These are phyloP conservation scores for Hepsetus odoe DNA, from an alignment of 2,113 vertebrate species.

Conservation along the genomic window DNA sequence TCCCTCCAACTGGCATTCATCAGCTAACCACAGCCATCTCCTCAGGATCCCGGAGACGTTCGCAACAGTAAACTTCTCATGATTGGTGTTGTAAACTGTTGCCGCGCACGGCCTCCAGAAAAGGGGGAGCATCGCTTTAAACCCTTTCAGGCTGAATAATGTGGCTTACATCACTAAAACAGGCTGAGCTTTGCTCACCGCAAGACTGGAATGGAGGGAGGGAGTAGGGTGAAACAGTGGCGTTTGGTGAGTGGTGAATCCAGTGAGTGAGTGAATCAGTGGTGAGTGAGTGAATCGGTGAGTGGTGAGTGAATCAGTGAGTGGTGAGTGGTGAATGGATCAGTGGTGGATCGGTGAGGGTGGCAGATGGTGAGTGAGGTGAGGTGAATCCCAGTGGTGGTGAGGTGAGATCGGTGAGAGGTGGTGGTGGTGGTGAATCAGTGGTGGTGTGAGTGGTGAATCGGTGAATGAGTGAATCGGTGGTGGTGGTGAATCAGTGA, in stretches of 20 bases:
- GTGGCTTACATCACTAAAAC: slow-evolving; percentile 20
- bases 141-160: slow-evolving; percentile 49
- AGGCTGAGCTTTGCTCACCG: slow-evolving; percentile 17
- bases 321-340: too few species aligned
- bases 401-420: too few species aligned
- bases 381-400: too few species aligned
- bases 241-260: too few species aligned
- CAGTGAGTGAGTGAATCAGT: slow-evolving; percentile 9
- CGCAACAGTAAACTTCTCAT: slow-evolving; percentile 71
- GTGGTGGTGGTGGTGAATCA: too few species aligned
- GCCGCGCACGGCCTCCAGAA: slow-evolving; percentile 54
- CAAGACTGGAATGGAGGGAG: slow-evolving; percentile 28
- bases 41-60: slow-evolving; percentile 59
- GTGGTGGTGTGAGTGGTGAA: too few species aligned
- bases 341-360: too few species aligned
- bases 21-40: slow-evolving; percentile 69
- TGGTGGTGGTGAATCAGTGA: too few species aligned
- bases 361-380: too few species aligned
- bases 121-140: slow-evolving; percentile 27
- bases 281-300: background rate
- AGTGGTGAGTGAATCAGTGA: slow-evolving; percentile 11
- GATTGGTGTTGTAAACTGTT: slow-evolving; percentile 70
- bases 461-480: too few species aligned
- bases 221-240: slow-evolving; percentile 14
- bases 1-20: slow-evolving; percentile 74